Percentiles rank a stretch among this genome's conserved stretches.
Evolutionary conservation across 2,888 invertebrate genomes (phyloP).

Genomic region (Spicauda simplicius): DNA sequence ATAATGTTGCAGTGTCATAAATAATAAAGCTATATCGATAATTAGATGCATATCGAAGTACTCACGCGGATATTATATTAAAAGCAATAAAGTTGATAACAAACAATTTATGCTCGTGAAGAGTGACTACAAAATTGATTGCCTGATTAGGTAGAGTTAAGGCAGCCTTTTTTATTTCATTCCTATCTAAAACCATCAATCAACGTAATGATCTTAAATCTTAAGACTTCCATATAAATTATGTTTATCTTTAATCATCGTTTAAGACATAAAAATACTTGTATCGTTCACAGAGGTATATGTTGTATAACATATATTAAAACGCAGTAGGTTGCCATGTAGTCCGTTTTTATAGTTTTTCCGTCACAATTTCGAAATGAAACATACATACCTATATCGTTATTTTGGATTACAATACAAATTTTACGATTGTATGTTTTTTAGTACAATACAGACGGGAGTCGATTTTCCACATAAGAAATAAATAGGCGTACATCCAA

Average conservation of each 20-base stretch:
- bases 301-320: too few species aligned
- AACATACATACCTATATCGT: too few species aligned
- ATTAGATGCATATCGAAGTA: not conserved
- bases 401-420: too few species aligned
- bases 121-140: not conserved
- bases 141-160: not conserved
- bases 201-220: not conserved
- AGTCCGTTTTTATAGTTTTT: too few species aligned
- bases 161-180: not conserved
- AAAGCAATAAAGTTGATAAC: not conserved
- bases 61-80: not conserved
- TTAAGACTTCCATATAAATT: not conserved
- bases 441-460: too few species aligned
- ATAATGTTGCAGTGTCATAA: not conserved
- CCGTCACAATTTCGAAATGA: too few species aligned
- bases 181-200: not conserved
- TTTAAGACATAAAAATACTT: not conserved
- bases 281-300: not conserved
- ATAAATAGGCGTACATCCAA: too few species aligned
- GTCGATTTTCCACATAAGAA: too few species aligned
- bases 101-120: not conserved
- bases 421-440: too few species aligned
- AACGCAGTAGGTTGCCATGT: too few species aligned
- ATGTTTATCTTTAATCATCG: not conserved
- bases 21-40: slow-evolving; percentile 1